phyloP scores from a whole-genome alignment of 2,888 invertebrate genomes.

The Hirtodrosophila cameraria region DNA sequence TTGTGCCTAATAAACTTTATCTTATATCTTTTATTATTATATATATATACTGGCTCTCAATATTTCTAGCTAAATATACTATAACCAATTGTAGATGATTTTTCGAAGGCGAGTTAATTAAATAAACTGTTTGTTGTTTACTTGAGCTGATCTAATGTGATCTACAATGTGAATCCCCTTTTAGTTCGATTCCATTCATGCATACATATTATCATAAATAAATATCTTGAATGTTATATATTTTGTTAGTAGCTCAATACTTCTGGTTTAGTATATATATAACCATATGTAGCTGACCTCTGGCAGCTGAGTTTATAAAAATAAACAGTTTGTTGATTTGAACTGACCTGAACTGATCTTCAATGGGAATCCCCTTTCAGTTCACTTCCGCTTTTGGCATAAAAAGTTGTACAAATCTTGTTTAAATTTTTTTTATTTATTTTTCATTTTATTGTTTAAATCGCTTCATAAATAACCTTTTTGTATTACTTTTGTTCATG shows the following conservation, averaged over 20 bases:
- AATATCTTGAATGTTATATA: no score
- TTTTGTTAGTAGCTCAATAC: neutral
- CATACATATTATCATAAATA: no score
- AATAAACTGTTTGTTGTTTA: conserved; percentile 7
- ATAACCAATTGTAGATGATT: conserved; percentile 3
- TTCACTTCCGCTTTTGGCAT: conserved; percentile 39
- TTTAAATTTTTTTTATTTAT: conserved; percentile 66
- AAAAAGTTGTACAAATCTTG: conserved; percentile 39
- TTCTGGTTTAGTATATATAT: neutral
- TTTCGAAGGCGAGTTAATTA: neutral
- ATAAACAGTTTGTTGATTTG: conserved; percentile 30
- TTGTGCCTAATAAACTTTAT: conserved; percentile 33
- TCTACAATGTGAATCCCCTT: no score
- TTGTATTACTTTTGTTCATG: conserved; percentile 49
- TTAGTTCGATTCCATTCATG: no score
- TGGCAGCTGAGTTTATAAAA: conserved; percentile 15
- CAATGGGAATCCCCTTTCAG: conserved; percentile 42
- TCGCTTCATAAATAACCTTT: conserved; percentile 71
- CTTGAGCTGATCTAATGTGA: no score
- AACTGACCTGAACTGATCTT: conserved; percentile 32
- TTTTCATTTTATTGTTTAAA: conserved; percentile 76
- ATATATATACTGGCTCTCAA: conserved; percentile 15
- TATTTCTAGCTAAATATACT: conserved; percentile 31
- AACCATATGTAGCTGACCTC: conserved; percentile 29
- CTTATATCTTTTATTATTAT: conserved; percentile 40